Evolutionary conservation across 2,113 vertebrate species (phyloP).

Genomic region (Tetrao urogallus): DNA sequence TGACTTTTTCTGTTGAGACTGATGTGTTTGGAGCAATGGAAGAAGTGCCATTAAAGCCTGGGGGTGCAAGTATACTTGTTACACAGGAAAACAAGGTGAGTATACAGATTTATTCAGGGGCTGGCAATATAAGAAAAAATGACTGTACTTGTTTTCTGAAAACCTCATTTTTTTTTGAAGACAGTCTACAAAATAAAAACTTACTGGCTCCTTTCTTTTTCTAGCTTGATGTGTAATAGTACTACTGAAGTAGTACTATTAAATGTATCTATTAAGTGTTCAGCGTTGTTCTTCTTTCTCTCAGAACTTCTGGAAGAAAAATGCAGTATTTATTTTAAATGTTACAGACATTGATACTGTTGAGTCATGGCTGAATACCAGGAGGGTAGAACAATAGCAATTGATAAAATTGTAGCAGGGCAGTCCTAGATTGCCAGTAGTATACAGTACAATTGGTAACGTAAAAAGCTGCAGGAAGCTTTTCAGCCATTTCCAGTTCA

Average conservation of each 20-base stretch:
- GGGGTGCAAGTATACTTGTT: constrained; percentile 91
- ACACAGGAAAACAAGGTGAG: constrained; percentile 97
- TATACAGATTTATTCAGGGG: constrained; percentile 1
- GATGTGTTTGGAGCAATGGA: constrained; percentile 98
- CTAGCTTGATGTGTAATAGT: not conserved
- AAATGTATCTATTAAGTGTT: not conserved
- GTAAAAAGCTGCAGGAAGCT: not conserved
- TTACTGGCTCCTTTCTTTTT: not conserved
- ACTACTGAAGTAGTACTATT: not conserved
- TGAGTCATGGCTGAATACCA: not conserved
- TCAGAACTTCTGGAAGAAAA: not conserved
- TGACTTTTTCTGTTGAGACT: constrained; percentile 97
- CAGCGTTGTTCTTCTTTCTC: not conserved
- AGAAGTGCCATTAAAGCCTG: constrained; percentile 94
- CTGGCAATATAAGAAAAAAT: not conserved
- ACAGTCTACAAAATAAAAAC: not conserved
- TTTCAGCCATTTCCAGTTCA: not conserved
- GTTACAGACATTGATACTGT: not conserved
- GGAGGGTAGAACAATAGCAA: not conserved
- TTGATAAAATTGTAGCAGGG: not conserved
- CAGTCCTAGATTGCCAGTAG: not conserved
- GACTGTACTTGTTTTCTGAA: not conserved
- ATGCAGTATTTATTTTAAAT: not conserved
- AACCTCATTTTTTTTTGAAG: not conserved
- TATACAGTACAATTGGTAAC: not conserved